Percentiles rank a stretch among this genome's conserved stretches.
Evolutionary conservation across 2,888 invertebrate species (phyloP).

Genomic region (Heliconius charithonia): DNA sequence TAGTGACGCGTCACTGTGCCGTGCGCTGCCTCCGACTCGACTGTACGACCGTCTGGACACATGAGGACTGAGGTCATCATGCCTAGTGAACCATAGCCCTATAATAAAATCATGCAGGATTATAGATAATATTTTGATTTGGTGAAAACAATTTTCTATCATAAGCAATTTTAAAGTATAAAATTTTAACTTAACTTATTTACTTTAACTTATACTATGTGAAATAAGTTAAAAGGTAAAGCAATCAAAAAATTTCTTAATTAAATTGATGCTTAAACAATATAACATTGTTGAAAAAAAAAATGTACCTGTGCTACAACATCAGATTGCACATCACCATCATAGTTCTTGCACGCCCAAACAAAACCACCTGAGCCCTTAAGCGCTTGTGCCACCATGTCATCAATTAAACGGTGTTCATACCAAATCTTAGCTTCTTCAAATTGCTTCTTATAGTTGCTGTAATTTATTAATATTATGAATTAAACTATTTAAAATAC

Average conservation of each 20-base stretch:
- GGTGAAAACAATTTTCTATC: too few species aligned
- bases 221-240: too few species aligned
- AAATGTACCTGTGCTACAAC: slow-evolving; percentile 87
- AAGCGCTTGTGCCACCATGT: slow-evolving; percentile 94
- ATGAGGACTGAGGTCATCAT: slow-evolving; percentile 96
- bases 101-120: slow-evolving; percentile 37
- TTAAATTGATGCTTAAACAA: background rate
- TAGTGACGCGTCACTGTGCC: slow-evolving; percentile 96
- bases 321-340: slow-evolving; percentile 96
- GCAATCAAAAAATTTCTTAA: too few species aligned
- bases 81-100: slow-evolving; percentile 91
- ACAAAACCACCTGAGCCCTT: slow-evolving; percentile 94
- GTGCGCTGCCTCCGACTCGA: slow-evolving; percentile 96
- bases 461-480: slow-evolving; percentile 53
- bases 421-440: slow-evolving; percentile 93
- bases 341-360: slow-evolving; percentile 97
- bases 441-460: slow-evolving; percentile 89
- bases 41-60: slow-evolving; percentile 92
- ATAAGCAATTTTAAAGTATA: too few species aligned
- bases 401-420: slow-evolving; percentile 95
- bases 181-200: too few species aligned
- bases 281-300: background rate
- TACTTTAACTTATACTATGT: too few species aligned
- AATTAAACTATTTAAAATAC: background rate
- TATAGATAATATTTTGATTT: background rate